phyloP scores from a whole-genome alignment of 2,888 invertebrate species.

The Dasypolia templi region DNA sequence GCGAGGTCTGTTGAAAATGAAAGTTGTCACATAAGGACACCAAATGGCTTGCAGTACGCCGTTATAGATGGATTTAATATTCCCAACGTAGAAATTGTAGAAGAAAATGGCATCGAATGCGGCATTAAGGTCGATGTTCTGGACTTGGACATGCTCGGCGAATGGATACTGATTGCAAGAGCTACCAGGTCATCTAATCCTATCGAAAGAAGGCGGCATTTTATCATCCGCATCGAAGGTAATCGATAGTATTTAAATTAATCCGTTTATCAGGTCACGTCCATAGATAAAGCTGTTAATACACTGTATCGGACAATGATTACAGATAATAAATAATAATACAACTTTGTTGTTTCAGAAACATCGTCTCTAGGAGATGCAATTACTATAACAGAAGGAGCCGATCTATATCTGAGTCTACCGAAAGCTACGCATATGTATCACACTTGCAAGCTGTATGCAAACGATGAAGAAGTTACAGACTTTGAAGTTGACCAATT shows the following conservation, averaged over 20 bases:
- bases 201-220: conserved; percentile 78
- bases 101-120: conserved; percentile 70
- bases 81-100: conserved; percentile 70
- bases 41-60: conserved; percentile 72
- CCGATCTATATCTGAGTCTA: conserved; percentile 77
- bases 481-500: conserved; percentile 65
- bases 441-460: conserved; percentile 76
- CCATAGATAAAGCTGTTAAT: conserved; percentile 74
- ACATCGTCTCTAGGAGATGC: conserved; percentile 35
- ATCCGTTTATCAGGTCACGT: conserved; percentile 82
- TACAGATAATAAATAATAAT: conserved; percentile 61
- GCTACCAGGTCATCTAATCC: conserved; percentile 60
- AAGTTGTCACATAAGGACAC: conserved; percentile 77
- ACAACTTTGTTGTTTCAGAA: conserved; percentile 48
- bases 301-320: conserved; percentile 35
- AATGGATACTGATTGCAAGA: conserved; percentile 80
- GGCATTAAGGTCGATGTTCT: conserved; percentile 72
- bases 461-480: conserved; percentile 62
- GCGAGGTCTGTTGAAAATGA: conserved; percentile 61
- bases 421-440: conserved; percentile 67
- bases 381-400: conserved; percentile 72
- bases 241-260: conserved; percentile 68
- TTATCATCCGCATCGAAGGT: conserved; percentile 83
- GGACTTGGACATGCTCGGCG: conserved; percentile 74
- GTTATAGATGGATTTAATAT: conserved; percentile 72